A percentile compares a stretch with the other conserved stretches of the same genome.
These are phyloP conservation scores for Beroe ovata DNA, from an alignment of 37 sponge, comb jelly and placozoan genomes.

Conservation along the genomic window DNA sequence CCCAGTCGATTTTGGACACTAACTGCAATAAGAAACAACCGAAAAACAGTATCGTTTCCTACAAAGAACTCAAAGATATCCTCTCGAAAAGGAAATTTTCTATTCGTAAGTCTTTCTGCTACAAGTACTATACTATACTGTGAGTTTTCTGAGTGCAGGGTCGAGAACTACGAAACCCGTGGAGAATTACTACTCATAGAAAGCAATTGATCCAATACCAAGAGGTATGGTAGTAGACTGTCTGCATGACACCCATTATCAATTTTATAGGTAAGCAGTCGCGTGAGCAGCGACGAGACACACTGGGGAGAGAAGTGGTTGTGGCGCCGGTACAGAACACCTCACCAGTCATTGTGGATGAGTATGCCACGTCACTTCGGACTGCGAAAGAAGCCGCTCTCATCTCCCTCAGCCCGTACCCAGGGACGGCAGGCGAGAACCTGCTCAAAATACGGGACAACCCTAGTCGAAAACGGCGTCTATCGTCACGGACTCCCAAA, in stretches of 20 bases:
- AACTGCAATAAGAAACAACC: background rate
- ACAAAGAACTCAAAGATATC: background rate
- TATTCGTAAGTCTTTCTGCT: slow-evolving; percentile 10
- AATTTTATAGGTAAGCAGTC: background rate
- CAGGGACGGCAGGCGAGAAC: background rate
- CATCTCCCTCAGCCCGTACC: background rate
- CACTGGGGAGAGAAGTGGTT: slow-evolving; percentile 4
- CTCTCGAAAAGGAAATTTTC: background rate
- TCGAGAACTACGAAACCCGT: too few species aligned
- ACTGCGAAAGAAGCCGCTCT: background rate
- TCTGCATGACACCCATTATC: too few species aligned
- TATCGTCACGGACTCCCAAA: slow-evolving; percentile 21
- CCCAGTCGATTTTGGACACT: background rate
- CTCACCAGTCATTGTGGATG: slow-evolving; percentile 3
- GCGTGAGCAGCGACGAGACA: slow-evolving; percentile 5
- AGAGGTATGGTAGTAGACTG: too few species aligned
- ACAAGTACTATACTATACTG: too few species aligned
- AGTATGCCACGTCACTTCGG: background rate
- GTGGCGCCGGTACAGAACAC: background rate
- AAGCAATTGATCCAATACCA: too few species aligned
- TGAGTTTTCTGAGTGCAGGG: too few species aligned
- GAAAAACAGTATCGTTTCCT: background rate
- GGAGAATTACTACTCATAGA: too few species aligned
- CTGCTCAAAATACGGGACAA: slow-evolving; percentile 28
- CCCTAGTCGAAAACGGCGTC: background rate